Evolutionary conservation across 2,888 invertebrate species (phyloP).

Genomic region (Panorpa germanica): DNA sequence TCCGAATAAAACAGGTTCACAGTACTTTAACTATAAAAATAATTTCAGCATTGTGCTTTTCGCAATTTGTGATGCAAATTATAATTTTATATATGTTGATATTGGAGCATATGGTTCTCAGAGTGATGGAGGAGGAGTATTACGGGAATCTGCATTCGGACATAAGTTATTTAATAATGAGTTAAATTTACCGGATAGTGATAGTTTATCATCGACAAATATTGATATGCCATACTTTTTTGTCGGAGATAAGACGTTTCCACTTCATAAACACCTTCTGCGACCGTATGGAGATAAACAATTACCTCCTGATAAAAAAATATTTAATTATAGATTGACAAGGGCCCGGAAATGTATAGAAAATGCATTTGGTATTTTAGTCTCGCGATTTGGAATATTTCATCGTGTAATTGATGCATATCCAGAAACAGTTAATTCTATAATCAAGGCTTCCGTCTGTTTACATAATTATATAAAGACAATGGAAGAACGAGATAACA

Average conservation of each 20-base stretch:
- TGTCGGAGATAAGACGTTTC: conserved; percentile 12
- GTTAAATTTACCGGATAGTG: conserved; percentile 4
- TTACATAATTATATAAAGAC: no score
- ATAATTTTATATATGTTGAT: conserved; percentile 12
- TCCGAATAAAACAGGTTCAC: conserved; percentile 13
- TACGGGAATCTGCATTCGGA: no score
- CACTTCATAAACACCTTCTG: conserved; percentile 10
- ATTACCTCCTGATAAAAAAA: conserved; percentile 5
- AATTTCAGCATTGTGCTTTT: conserved; percentile 12
- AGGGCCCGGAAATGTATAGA: conserved; percentile 10
- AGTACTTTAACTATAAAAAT: conserved; percentile 14
- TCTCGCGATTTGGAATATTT: conserved; percentile 8
- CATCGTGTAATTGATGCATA: no score
- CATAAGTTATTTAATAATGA: not conserved
- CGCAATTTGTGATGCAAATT: conserved; percentile 12
- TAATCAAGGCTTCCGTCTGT: no score
- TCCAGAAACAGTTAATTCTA: no score
- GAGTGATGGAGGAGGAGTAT: conserved; percentile 13
- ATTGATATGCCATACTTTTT: conserved; percentile 6
- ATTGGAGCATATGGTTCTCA: conserved; percentile 12
- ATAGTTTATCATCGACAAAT: not conserved
- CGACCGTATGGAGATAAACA: conserved; percentile 1
- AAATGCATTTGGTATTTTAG: conserved; percentile 12
- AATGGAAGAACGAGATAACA: no score
- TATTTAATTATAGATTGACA: conserved; percentile 12